Evolutionary conservation across 2,888 invertebrate genomes (phyloP), one percentile per base, ranked within the genome.

Genomic region (Leptinotarsa rubiginosa): DNA sequence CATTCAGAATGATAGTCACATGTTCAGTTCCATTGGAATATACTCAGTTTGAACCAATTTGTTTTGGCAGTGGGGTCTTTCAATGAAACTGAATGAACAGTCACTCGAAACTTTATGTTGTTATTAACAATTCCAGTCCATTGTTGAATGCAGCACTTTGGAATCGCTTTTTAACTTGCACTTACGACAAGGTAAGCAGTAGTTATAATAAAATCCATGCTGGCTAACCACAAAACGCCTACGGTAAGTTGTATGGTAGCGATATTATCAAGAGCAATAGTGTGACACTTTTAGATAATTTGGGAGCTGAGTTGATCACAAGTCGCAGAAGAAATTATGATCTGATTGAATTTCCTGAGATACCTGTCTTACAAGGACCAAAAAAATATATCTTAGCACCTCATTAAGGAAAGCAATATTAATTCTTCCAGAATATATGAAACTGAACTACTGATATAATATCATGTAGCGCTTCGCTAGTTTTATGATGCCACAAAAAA

Each of bases 141-240:
- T 62, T 62, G 62, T 62, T 31, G 41, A 31, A n/a, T 62, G 62
- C 62, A 31, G 62, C 62, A 62, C 41, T 41, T 7, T 62, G 16
- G 16, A 31, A 12, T 13, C n/a, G 62, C 62, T 62, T 62, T 41
- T 12, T 62, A 62, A 62, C 62, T 62, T 3, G 31, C 62, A 25
- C 56, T 5, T 10, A 62, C 25, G 25, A 31, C n/a, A 62, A 62
- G 62, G 62, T 31, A n/a, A 62, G 62, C 16, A 62, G n/a, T 41
- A 41, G 41, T 41, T 31, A 5, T 62, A 62, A 62, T 25, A 41
- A 10, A 41, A 62, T 18, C 41, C n/a, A 31, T 31, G 31, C 41
- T 41, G 62, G 62, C 62, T 62, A 62, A 62, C 41, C 41, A 41
- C 16, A 62, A 62, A n/a, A 22, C 16, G 31, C 41, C 41, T 16